phyloP scores from a whole-genome alignment of 2,113 vertebrate genomes.

The Pipa parva region DNA sequence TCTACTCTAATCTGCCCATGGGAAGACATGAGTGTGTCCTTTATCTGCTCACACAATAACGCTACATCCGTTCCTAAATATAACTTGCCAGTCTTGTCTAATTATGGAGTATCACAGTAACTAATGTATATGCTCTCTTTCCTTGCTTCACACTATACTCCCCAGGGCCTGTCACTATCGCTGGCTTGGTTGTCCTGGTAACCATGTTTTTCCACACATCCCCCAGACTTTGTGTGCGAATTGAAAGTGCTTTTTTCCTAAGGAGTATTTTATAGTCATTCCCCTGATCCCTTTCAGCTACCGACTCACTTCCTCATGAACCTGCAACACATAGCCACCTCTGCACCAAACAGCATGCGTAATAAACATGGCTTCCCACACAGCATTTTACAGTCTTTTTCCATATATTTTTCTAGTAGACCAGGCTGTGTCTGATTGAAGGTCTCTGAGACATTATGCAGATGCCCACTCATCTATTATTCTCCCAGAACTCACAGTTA shows the following conservation, averaged over 20 bases:
- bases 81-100: conserved; percentile 14
- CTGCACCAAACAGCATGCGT: not conserved
- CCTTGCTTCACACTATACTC: conserved; percentile 16
- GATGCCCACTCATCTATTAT: too few species aligned
- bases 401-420: not conserved
- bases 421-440: not conserved
- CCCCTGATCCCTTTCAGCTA: not conserved
- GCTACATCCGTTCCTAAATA: conserved; percentile 19
- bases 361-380: not conserved
- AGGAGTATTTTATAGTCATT: conserved; percentile 14
- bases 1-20: not conserved
- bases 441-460: not conserved
- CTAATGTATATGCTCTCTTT: conserved; percentile 14
- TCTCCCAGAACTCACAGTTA: too few species aligned
- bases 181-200: conserved; percentile 18
- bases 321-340: not conserved
- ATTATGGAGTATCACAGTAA: conserved; percentile 11
- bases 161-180: conserved; percentile 25
- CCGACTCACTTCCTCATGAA: not conserved
- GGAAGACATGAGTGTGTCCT: not conserved
- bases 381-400: not conserved
- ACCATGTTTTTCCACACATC: conserved; percentile 24
- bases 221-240: conserved; percentile 13
- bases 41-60: conserved; percentile 5
- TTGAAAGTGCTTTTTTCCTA: conserved; percentile 13